Evolutionary conservation across 2,113 vertebrate species (phyloP).

Genomic region (Castor canadensis): DNA sequence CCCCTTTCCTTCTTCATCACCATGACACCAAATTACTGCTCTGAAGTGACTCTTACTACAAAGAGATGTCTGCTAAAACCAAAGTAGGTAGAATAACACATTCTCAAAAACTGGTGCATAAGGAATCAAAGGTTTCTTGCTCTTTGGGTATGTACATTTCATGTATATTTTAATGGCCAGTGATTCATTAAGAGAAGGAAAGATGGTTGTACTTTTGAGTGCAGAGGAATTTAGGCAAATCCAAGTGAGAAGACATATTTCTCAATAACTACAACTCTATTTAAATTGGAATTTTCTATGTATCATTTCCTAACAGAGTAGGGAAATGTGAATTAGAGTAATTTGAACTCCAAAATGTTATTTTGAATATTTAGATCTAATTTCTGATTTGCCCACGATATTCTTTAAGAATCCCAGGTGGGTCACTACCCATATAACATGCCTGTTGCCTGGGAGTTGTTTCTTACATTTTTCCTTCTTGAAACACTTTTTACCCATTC

Average conservation of each 20-base stretch:
- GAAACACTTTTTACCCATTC: neutral
- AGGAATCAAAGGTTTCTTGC: neutral
- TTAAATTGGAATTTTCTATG: neutral
- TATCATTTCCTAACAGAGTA: neutral
- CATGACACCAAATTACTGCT: neutral
- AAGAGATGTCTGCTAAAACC: neutral
- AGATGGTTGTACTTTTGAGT: neutral
- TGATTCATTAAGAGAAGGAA: neutral
- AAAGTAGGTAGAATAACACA: neutral
- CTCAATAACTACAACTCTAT: neutral
- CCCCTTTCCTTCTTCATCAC: neutral
- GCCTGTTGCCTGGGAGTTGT: neutral
- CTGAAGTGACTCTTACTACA: neutral
- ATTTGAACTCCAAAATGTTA: neutral
- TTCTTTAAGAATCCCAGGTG: neutral
- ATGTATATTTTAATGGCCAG: neutral
- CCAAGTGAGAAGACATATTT: neutral
- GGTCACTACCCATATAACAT: neutral
- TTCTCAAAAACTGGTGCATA: neutral
- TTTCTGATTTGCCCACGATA: neutral
- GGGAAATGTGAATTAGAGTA: neutral
- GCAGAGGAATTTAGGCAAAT: neutral
- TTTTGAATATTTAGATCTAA: neutral
- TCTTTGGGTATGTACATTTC: neutral
- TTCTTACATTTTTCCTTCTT: neutral